These are phyloP conservation scores for Hyperoplus immaculatus DNA, from an alignment of 2,797 vertebrate species.

Conservation along the genomic window DNA sequence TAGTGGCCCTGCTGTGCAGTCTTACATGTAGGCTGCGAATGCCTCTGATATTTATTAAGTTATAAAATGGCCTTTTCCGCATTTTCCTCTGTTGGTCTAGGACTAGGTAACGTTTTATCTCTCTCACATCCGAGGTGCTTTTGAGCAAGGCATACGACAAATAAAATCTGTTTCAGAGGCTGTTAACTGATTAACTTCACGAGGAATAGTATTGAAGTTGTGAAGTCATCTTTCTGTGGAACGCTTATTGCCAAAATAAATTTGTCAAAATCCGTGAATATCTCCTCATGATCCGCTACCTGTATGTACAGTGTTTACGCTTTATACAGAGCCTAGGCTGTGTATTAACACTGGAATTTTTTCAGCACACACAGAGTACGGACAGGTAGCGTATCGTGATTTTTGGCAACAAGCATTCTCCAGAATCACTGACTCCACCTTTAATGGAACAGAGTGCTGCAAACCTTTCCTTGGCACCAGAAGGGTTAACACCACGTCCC, in stretches of 20 bases:
- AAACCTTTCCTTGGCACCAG: conserved; percentile 17
- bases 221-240: too few relatives aligned
- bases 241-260: too few relatives aligned
- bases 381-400: too few relatives aligned
- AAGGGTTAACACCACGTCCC: conserved; percentile 47
- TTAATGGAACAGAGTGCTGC: neutral
- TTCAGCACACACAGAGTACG: too few relatives aligned
- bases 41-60: conserved; percentile 54
- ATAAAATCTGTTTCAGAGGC: neutral
- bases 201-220: neutral
- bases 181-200: neutral
- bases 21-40: conserved; percentile 35
- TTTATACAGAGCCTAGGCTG: too few relatives aligned
- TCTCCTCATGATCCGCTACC: too few relatives aligned
- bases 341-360: too few relatives aligned
- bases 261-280: too few relatives aligned
- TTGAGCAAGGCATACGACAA: conserved; percentile 14
- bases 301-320: too few relatives aligned
- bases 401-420: too few relatives aligned
- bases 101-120: conserved; percentile 19
- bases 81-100: conserved; percentile 11
- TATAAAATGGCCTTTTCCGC: conserved; percentile 56
- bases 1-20: conserved; percentile 37
- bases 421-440: too few relatives aligned
- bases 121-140: conserved; percentile 13